Conservation (phyloP, 2,888 invertebrate species). For the Drosophila nr. fundita region DNA sequence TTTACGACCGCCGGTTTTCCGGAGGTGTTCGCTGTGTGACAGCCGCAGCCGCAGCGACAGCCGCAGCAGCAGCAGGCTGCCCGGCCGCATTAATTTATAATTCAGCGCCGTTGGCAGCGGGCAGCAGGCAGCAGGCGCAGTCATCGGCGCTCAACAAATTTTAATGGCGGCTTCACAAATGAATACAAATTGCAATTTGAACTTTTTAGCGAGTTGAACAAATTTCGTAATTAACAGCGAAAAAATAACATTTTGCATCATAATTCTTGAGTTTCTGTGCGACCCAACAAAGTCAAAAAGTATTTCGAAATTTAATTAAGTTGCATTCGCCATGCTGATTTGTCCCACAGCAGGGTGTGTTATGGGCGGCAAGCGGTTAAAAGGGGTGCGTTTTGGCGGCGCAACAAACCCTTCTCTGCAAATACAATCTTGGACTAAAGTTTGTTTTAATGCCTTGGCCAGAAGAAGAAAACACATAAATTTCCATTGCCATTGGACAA, state of each 20-base stretch:
- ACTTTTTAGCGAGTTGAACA: constrained; percentile 71
- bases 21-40: constrained; percentile 72
- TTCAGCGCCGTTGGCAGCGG: constrained; percentile 43
- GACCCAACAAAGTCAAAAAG: constrained; percentile 49
- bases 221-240: constrained; percentile 76
- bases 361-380: not conserved
- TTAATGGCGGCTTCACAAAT: constrained; percentile 72
- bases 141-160: constrained; percentile 57
- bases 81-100: constrained; percentile 77
- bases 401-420: constrained; percentile 60
- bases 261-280: constrained; percentile 60
- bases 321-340: constrained; percentile 80
- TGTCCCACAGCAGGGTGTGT: constrained; percentile 58
- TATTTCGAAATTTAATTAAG: constrained; percentile 81
- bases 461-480: constrained; percentile 64
- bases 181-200: constrained; percentile 80
- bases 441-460: constrained; percentile 71
- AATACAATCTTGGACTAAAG: constrained; percentile 60
- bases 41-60: constrained; percentile 32
- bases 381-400: not conserved
- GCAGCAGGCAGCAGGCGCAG: constrained; percentile 7
- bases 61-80: constrained; percentile 17
- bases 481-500: constrained; percentile 63
- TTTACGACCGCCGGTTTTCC: constrained; percentile 11
- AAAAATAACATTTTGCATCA: constrained; percentile 67